Evolutionary conservation across 2,113 vertebrate species (phyloP), one percentile per base, ranked within the genome.

Genomic region (Athene cunicularia): DNA sequence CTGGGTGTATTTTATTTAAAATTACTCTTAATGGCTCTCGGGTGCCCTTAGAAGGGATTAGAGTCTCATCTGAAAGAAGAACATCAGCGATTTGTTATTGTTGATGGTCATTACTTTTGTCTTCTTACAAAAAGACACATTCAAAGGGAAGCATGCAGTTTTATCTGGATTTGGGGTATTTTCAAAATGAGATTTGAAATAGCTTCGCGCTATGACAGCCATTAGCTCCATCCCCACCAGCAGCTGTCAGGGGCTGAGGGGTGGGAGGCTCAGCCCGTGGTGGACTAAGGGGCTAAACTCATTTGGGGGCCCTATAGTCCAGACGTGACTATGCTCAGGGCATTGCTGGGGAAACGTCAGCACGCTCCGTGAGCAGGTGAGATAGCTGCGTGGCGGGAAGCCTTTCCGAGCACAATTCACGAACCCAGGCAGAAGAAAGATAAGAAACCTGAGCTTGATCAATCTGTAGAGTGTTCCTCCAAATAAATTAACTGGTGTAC

Each of bases 1-100:
- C 85, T 1, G 15, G 71, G 85, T 94, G 67, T 95, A 89, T 96
- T 97, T 97, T 67, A 92, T 79, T 93, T 96, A 66, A 83, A 95
- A 89, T 96, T 96, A 86, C 80, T 92, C 82, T 92, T 92, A 96
- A 90, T 96, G 88, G 93, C 83, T 96, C 79, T 83, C 12, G 17
- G 87, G 74, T 93, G 85, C 92, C 97, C 88, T 96, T 93, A 92
- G 64, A 94, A 95, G 62, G 80, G 53, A 88, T 91, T 88, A 72
- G 72, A 87, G 39, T 68, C 56, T n/a, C 6, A 8, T 63, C 50
- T 67, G 50, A 91, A 68, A 49, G 39, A 80, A 88, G 95, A 95
- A 82, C 27, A 66, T 50, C 47, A 47, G n/a, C 0, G 0, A 32
- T 79, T 91, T 85, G 27, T 60, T 80, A 87, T 72, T 95, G 80